Evolutionary conservation across 2,888 invertebrate genomes (phyloP).

Genomic region (Drosophila neotestacea): DNA sequence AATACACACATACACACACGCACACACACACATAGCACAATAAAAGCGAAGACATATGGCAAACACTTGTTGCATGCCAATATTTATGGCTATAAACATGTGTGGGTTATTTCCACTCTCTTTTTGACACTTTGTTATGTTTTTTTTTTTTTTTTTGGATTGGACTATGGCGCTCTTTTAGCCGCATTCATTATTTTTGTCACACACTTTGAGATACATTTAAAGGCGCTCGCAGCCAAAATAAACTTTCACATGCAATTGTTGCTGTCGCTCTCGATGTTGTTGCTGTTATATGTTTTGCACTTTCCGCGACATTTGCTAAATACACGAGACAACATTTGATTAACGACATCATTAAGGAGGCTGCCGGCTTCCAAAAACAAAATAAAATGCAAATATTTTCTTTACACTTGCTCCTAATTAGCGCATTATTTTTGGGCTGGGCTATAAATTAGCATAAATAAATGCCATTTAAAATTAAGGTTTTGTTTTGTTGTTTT

Average conservation of each 20-base stretch:
- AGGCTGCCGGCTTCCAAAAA: constrained; percentile 27
- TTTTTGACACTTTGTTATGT: constrained; percentile 36
- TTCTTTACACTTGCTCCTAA: constrained; percentile 38
- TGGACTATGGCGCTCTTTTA: constrained; percentile 17
- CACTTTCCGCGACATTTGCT: constrained; percentile 54
- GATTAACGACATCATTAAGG: constrained; percentile 53
- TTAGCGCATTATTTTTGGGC: constrained; percentile 40
- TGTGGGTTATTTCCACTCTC: constrained; percentile 43
- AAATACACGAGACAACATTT: constrained; percentile 50
- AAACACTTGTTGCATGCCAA: constrained; percentile 73
- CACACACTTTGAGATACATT: constrained; percentile 52
- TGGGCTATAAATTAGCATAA: constrained; percentile 14
- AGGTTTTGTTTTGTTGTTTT: constrained; percentile 22
- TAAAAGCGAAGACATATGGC: constrained; percentile 61
- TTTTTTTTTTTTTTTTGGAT: constrained; percentile 2
- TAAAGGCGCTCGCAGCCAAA: constrained; percentile 33
- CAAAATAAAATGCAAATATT: constrained; percentile 9
- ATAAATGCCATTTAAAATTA: constrained; percentile 39
- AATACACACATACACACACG: constrained; percentile 33
- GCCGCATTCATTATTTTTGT: constrained; percentile 66
- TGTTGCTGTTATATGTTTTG: constrained; percentile 14
- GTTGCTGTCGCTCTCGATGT: constrained; percentile 19
- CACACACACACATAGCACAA: constrained; percentile 7
- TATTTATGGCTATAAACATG: constrained; percentile 45
- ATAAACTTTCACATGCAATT: constrained; percentile 69